These are phyloP conservation scores for Pristis pectinata DNA, from an alignment of 2,797 vertebrate species.

Conservation along the genomic window DNA sequence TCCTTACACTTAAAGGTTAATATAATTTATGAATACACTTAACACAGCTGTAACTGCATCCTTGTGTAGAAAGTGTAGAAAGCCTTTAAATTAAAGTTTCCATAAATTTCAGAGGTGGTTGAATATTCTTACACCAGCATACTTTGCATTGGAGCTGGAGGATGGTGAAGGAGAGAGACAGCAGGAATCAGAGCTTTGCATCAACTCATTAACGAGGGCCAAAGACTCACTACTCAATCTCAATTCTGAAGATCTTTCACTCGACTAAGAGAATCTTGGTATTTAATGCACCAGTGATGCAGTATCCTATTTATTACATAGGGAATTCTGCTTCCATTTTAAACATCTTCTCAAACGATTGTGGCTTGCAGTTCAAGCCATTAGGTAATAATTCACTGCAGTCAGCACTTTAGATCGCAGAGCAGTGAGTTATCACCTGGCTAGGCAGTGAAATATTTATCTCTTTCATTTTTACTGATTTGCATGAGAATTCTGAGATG, in stretches of 20 bases:
- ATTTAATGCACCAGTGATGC: constrained; percentile 24
- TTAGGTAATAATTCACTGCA: constrained; percentile 30
- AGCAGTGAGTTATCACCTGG: constrained; percentile 32
- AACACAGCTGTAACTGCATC: not conserved
- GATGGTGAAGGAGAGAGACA: not conserved
- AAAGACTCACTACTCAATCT: not conserved
- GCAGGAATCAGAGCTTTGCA: not conserved
- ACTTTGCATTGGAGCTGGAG: not conserved
- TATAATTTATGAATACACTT: not conserved
- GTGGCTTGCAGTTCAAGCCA: constrained; percentile 10
- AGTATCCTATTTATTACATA: constrained; percentile 33
- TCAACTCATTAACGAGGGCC: constrained; percentile 18
- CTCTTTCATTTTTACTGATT: constrained; percentile 35
- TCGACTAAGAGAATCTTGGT: not conserved
- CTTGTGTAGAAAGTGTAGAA: not conserved
- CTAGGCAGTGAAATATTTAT: constrained; percentile 31
- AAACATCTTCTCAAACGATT: constrained; percentile 7
- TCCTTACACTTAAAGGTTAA: not conserved
- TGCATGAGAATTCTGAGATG: constrained; percentile 20
- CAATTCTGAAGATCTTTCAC: constrained; percentile 21
- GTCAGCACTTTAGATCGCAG: constrained; percentile 4
- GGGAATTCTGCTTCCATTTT: constrained; percentile 28
- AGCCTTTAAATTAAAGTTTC: not conserved
- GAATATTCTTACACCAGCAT: not conserved
- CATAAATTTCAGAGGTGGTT: not conserved